A percentile compares a stretch with the other conserved stretches of the same genome.
phyloP scores from a whole-genome alignment of 1,140 invertebrate genomes.

The Himalopsyche phryganea region DNA sequence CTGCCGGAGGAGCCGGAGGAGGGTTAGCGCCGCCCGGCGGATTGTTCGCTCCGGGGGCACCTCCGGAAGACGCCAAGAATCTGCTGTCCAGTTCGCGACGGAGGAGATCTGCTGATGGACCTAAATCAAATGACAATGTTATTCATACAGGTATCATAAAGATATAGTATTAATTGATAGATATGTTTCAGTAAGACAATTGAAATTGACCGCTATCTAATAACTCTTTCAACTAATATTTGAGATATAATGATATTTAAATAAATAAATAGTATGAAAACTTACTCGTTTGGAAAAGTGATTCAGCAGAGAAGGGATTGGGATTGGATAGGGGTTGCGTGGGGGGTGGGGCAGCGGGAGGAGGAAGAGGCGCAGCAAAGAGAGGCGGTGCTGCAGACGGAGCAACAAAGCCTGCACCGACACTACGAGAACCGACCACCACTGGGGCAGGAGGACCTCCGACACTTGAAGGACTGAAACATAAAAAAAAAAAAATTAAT shows the following conservation, averaged over 20 bases:
- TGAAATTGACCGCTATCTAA: too few species aligned
- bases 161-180: too few species aligned
- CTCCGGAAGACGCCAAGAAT: slow-evolving; percentile 62
- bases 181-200: too few species aligned
- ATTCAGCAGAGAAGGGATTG: slow-evolving; percentile 82
- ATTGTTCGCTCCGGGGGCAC: slow-evolving; percentile 44
- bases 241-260: too few species aligned
- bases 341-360: slow-evolving; percentile 48
- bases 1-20: slow-evolving; percentile 47
- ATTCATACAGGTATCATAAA: too few species aligned
- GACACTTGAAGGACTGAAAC: slow-evolving; percentile 31
- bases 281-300: slow-evolving; percentile 77
- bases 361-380: slow-evolving; percentile 65
- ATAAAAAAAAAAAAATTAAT: not conserved
- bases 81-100: slow-evolving; percentile 87
- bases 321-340: slow-evolving; percentile 58
- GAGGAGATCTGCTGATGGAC: slow-evolving; percentile 71
- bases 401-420: slow-evolving; percentile 41
- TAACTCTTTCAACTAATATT: too few species aligned
- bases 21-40: slow-evolving; percentile 36
- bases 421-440: slow-evolving; percentile 37
- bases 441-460: slow-evolving; percentile 18
- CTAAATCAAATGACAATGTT: slow-evolving; percentile 33
- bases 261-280: too few species aligned
- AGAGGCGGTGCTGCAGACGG: slow-evolving; percentile 55